phyloP scores from a whole-genome alignment of 2,113 vertebrate species.

The Hyla sarda region DNA sequence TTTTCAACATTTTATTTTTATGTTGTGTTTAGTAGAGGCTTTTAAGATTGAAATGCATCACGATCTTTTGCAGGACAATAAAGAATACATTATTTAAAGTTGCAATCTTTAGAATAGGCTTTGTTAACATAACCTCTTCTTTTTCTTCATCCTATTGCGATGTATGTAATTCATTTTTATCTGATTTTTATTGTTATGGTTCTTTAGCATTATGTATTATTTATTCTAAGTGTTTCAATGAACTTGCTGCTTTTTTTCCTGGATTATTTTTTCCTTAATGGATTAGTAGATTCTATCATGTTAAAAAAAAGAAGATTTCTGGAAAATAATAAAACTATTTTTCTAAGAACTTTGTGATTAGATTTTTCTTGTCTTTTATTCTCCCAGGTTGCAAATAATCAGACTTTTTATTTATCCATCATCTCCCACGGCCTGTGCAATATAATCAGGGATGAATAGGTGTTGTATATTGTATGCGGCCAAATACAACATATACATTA shows the following conservation, averaged over 20 bases:
- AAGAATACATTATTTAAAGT: not conserved
- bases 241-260: conserved; percentile 6
- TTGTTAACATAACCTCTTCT: not conserved
- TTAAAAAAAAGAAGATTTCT: conserved; percentile 3
- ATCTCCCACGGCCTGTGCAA: too few relatives aligned
- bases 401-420: not conserved
- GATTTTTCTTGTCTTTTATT: not conserved
- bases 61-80: not conserved
- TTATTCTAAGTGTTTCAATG: conserved; percentile 41
- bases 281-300: conserved; percentile 15
- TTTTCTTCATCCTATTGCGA: not conserved
- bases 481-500: too few relatives aligned
- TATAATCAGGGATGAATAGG: too few relatives aligned
- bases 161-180: not conserved
- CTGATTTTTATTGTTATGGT: conserved; percentile 27
- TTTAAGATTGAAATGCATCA: not conserved
- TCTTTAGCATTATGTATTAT: conserved; percentile 26
- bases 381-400: not conserved
- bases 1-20: not conserved
- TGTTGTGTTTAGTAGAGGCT: not conserved
- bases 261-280: not conserved
- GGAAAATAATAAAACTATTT: conserved; percentile 30
- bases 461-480: too few relatives aligned
- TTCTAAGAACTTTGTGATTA: not conserved
- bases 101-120: not conserved